phyloP scores from a whole-genome alignment of 2,113 vertebrate genomes.

The Micromys minutus region DNA sequence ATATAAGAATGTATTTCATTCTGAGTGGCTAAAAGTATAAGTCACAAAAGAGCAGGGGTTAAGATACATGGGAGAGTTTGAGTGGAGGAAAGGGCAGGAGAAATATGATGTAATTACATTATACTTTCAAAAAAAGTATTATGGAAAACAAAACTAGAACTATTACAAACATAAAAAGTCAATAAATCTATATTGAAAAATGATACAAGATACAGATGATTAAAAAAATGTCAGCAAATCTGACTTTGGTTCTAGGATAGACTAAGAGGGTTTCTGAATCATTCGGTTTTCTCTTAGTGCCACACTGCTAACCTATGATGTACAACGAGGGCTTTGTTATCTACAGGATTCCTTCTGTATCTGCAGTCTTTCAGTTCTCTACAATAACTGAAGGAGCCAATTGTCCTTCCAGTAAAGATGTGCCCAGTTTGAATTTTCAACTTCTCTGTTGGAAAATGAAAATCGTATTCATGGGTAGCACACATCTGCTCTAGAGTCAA shows the following conservation, averaged over 20 bases:
- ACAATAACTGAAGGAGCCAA: conserved; percentile 12
- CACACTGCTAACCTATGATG: not conserved
- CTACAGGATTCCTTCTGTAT: not conserved
- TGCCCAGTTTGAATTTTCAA: conserved; percentile 20
- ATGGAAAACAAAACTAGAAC: not conserved
- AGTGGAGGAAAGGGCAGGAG: not conserved
- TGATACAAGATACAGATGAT: not conserved
- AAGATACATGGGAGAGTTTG: not conserved
- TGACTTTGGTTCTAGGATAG: not conserved
- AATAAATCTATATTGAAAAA: not conserved
- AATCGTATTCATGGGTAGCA: not conserved
- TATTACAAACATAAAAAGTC: not conserved
- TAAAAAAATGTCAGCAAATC: not conserved
- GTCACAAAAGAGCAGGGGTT: not conserved
- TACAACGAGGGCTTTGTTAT: not conserved
- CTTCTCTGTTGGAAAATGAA: conserved; percentile 10
- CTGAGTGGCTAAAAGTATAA: not conserved
- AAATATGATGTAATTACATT: not conserved
- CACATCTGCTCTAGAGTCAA: not conserved
- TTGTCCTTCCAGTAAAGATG: not conserved
- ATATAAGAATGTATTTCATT: not conserved
- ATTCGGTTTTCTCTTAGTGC: not conserved
- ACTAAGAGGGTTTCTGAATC: not conserved
- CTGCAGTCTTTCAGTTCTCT: not conserved
- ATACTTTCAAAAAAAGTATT: not conserved